phyloP scores from a whole-genome alignment of 2,888 invertebrate genomes.

The Apotomis turbidana region DNA sequence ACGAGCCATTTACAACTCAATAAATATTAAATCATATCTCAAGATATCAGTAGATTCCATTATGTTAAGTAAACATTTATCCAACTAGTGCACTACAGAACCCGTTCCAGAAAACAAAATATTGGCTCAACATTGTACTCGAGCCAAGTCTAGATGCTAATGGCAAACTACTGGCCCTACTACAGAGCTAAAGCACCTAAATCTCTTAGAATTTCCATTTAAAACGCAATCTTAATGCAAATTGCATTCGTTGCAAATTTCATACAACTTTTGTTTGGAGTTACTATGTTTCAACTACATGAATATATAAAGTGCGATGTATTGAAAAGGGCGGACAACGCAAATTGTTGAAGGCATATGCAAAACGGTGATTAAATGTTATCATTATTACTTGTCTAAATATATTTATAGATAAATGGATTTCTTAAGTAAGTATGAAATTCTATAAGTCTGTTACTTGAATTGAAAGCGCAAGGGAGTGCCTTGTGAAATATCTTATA shows the following conservation, averaged over 20 bases:
- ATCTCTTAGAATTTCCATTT: not conserved
- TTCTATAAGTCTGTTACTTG: constrained; percentile 21
- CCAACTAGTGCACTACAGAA: not conserved
- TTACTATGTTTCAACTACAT: not conserved
- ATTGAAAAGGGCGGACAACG: constrained; percentile 30
- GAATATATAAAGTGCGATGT: not conserved
- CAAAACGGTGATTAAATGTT: constrained; percentile 24
- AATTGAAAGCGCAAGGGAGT: constrained; percentile 13
- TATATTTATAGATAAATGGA: constrained; percentile 16
- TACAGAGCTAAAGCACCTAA: not conserved
- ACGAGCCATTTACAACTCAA: not conserved
- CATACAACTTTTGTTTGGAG: not conserved
- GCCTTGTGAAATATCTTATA: constrained; percentile 17
- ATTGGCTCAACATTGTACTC: constrained; percentile 19
- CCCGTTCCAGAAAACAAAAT: constrained; percentile 20
- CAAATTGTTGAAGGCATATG: constrained; percentile 30
- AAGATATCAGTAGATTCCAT: not conserved
- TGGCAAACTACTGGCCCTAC: not conserved
- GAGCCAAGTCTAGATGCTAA: constrained; percentile 23
- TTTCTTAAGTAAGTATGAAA: constrained; percentile 28
- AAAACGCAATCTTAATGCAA: not conserved
- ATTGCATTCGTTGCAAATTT: not conserved
- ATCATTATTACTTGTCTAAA: constrained; percentile 33
- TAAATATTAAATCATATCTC: constrained; percentile 10
- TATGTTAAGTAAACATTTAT: constrained; percentile 17